Percentiles rank a stretch among this genome's conserved stretches.
Conservation (phyloP, 2,797 vertebrate species). For the Monodelphis domestica region DNA sequence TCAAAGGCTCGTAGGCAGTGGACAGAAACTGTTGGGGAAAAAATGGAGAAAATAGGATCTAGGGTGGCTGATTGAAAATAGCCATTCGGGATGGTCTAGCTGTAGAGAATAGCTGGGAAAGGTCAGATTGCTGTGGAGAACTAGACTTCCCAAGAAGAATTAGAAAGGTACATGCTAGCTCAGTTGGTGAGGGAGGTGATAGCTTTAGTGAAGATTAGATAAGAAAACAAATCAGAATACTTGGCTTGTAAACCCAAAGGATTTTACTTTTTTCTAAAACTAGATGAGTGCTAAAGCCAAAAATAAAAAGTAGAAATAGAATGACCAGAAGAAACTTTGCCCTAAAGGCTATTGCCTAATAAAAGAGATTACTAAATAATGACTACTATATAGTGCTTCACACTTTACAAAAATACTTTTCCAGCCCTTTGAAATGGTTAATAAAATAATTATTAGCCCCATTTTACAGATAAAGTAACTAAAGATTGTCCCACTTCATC, state of each 20-base stretch:
- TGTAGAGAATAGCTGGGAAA: neutral
- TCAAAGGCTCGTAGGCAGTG: neutral
- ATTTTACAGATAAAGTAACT: neutral
- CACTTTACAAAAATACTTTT: neutral
- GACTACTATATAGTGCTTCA: neutral
- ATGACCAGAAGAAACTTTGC: neutral
- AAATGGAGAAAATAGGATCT: neutral
- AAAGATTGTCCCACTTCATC: neutral
- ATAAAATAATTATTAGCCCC: neutral
- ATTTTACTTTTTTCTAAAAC: neutral
- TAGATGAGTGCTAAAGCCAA: neutral
- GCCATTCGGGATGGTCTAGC: neutral
- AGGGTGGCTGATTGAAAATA: neutral
- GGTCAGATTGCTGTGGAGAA: neutral
- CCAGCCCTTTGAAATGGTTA: neutral
- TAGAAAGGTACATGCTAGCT: neutral
- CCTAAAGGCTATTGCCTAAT: neutral
- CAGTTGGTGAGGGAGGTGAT: neutral
- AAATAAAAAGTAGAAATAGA: neutral
- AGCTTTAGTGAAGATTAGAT: neutral
- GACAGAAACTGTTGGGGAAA: neutral
- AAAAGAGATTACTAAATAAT: neutral
- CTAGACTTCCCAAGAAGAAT: neutral
- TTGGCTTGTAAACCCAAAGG: neutral
- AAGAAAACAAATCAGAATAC: neutral